Evolutionary conservation across 2,113 vertebrate species (phyloP).

Genomic region (Ceyx cyanopectus): DNA sequence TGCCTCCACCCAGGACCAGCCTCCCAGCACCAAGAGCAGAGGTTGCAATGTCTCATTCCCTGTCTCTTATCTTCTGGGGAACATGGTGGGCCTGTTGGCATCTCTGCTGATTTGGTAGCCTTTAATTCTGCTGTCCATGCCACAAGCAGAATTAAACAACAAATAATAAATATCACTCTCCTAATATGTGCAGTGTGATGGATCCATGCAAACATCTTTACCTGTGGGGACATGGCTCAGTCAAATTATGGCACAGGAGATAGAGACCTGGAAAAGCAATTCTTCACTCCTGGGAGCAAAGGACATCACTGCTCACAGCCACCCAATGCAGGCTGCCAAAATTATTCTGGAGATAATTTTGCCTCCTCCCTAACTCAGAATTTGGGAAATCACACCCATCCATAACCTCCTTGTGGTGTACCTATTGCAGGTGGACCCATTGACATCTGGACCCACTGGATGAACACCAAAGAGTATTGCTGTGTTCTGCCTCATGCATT

Average conservation of each 20-base stretch:
- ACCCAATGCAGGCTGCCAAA: neutral
- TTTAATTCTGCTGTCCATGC: too few relatives aligned
- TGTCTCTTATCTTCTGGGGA: neutral
- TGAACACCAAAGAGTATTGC: neutral
- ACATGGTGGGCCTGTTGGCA: neutral
- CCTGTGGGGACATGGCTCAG: neutral
- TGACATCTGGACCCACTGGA: too few relatives aligned
- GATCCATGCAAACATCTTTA: neutral
- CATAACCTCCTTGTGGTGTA: neutral
- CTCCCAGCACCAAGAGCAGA: fast-evolving
- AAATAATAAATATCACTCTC: neutral
- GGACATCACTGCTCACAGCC: neutral
- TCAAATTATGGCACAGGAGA: neutral
- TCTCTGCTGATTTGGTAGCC: too few relatives aligned
- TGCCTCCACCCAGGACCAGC: neutral
- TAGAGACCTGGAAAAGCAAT: fast-evolving
- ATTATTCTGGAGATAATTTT: neutral
- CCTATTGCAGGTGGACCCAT: neutral
- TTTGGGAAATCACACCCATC: neutral
- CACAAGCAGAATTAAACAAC: neutral
- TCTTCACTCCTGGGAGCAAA: neutral
- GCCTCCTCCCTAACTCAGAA: neutral
- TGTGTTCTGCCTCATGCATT: neutral
- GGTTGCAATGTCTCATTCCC: neutral
- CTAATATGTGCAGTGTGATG: neutral